Conservation (phyloP, 1,140 invertebrate species). For the Steinernema khuongi region DNA sequence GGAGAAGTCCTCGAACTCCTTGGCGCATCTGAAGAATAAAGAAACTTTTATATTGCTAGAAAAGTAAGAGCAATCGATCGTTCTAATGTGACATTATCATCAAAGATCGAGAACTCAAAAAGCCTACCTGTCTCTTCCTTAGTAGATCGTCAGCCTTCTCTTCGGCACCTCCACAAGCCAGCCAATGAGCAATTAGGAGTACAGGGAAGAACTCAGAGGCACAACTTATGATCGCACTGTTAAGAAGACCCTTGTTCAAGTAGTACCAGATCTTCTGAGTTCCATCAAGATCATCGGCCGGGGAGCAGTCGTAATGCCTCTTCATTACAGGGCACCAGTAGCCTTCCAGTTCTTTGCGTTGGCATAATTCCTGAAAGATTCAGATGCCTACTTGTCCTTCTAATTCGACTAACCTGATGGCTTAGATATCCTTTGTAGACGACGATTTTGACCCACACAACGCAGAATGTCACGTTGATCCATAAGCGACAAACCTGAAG, state of each 20-base stretch:
- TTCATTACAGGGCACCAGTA: conserved; percentile 57
- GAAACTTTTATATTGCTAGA: no score
- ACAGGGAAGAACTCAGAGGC: conserved; percentile 59
- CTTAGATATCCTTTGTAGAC: conserved; percentile 57
- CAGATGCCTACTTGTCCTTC: background rate
- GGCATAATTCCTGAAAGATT: conserved; percentile 51
- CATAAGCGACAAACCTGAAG: conserved; percentile 46
- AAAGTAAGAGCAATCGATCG: no score
- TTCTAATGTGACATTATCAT: background rate
- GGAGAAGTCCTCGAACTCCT: conserved; percentile 51
- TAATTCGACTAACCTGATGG: conserved; percentile 48
- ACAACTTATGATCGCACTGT: conserved; percentile 55
- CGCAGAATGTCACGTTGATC: conserved; percentile 51
- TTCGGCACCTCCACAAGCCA: conserved; percentile 56
- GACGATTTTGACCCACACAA: conserved; percentile 58
- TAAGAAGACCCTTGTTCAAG: conserved; percentile 55
- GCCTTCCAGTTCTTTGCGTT: conserved; percentile 54
- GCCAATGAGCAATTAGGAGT: conserved; percentile 55
- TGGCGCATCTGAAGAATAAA: conserved; percentile 30
- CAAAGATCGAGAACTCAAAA: background rate
- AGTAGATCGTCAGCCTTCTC: conserved; percentile 55
- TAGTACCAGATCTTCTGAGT: conserved; percentile 58
- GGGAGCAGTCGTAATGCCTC: conserved; percentile 48
- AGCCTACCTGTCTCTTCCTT: conserved; percentile 36
- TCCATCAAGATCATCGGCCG: conserved; percentile 48